Base-by-base conservation (phyloP, 2,888 invertebrate species). In the Colletes collaris region DNA sequence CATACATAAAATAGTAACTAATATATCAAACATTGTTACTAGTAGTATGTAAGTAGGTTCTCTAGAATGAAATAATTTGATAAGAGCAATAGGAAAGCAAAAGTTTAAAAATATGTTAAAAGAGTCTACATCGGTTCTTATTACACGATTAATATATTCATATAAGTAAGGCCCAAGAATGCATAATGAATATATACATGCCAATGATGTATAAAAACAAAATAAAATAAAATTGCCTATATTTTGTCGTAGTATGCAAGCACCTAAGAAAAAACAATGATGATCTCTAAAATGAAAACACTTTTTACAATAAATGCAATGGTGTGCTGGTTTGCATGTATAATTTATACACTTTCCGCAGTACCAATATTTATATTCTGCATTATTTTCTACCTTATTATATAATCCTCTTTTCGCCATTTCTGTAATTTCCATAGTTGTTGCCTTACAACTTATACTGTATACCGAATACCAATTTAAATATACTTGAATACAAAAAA, bases 151-250 rank as follows among this genome's bases (percentile, higher is more conserved):
- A 19, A 91, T 77, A 70, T 88, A 87, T 4, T 88, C 85, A 16
- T 91, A 89, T 27, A 91, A 75, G 71, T 87, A 89, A 4, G 90
- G 88, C 0, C 87, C 90, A n/a, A 91, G 27, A 3, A 71, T 76
- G 2, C 73, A 85, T 6, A 90, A 67, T 2, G 91, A 87, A 11
- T 90, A 90, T 10, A 90, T 37, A 55, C 91, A 91, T 0, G 90
- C 87, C 4, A 90, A 55, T 0, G 90, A 87, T 4, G 91, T 87
- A 59, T 91, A 87, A 5, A 90, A 84, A 68, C 91, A 91, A 7
- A 90, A 85, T n/a, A 91, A 44, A 52, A 91, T 89, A 50, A 91
- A 91, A 66, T 90, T 90, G 46, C 91, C 91, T 85, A 91, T 90
- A 40, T 91, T 91, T 50, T 90, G 89, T 3, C 87, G 82, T n/a